These are phyloP conservation scores for Dolichoris vasculosae DNA, from an alignment of 1,140 invertebrate species.

Conservation along the genomic window DNA sequence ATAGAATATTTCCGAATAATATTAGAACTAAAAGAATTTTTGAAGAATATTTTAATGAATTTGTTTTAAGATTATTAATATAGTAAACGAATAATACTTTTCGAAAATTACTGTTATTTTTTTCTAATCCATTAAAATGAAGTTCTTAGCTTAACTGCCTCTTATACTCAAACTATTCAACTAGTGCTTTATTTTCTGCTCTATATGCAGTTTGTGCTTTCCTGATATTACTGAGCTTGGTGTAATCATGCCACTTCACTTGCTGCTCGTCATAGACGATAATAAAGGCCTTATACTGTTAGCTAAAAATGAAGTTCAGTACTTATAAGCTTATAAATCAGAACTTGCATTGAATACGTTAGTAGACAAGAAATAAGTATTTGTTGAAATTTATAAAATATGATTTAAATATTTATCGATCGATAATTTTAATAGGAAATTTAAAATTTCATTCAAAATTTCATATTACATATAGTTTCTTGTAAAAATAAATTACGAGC, in stretches of 20 bases:
- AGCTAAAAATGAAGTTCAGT: neutral
- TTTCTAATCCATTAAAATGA: neutral
- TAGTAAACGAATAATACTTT: neutral
- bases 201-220: neutral
- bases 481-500: no score
- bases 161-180: neutral
- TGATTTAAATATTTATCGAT: neutral
- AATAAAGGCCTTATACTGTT: neutral
- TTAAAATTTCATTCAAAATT: neutral
- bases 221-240: neutral
- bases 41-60: no score
- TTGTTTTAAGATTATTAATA: neutral
- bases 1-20: neutral
- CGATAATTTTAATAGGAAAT: neutral
- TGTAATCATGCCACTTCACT: neutral
- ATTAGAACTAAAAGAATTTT: no score
- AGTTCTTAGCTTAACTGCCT: neutral
- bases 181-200: neutral
- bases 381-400: neutral
- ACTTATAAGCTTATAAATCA: neutral
- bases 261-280: neutral
- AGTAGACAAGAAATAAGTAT: neutral
- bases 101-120: neutral
- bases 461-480: no score
- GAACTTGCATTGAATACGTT: neutral